A percentile compares a stretch with the other conserved stretches of the same genome.
Conservation (phyloP, 2,888 invertebrate genomes). For the Desoria tigrina region DNA sequence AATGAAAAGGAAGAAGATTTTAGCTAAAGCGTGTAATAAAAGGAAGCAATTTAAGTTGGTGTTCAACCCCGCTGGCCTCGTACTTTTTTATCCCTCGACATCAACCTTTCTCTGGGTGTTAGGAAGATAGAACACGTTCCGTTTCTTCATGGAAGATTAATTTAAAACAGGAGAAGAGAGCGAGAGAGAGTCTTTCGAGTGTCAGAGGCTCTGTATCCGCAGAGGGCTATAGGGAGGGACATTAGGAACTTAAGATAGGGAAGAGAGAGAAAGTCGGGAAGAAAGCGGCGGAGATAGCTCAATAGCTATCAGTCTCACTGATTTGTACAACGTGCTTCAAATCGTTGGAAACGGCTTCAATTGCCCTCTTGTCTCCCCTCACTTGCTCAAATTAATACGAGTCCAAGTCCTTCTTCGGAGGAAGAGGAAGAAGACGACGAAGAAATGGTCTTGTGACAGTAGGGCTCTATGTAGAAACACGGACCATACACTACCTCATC, state of each 20-base stretch:
- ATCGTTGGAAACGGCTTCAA: conserved; percentile 42
- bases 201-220: too few relatives aligned
- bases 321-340: conserved; percentile 31
- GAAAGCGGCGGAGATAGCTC: too few relatives aligned
- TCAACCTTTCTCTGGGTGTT: conserved; percentile 15
- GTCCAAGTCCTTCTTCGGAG: background rate
- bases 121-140: conserved; percentile 45
- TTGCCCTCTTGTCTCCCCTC: conserved; percentile 29
- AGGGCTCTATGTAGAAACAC: too few relatives aligned
- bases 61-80: conserved; percentile 27
- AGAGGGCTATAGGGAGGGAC: too few relatives aligned
- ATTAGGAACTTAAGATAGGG: too few relatives aligned
- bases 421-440: too few relatives aligned
- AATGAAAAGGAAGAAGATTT: background rate
- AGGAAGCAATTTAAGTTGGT: conserved; percentile 43
- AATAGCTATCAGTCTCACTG: background rate
- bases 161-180: conserved; percentile 28
- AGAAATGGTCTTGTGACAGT: too few relatives aligned
- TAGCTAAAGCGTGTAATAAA: conserved; percentile 34
- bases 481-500: too few relatives aligned
- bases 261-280: too few relatives aligned
- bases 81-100: conserved; percentile 10
- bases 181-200: background rate
- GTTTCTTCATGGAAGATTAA: conserved; percentile 42
- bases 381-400: conserved; percentile 7